Percentiles rank a stretch among this genome's conserved stretches.
These are phyloP conservation scores for Pantherophis vulpinus DNA, from an alignment of 2,797 vertebrate genomes.

Conservation along the genomic window DNA sequence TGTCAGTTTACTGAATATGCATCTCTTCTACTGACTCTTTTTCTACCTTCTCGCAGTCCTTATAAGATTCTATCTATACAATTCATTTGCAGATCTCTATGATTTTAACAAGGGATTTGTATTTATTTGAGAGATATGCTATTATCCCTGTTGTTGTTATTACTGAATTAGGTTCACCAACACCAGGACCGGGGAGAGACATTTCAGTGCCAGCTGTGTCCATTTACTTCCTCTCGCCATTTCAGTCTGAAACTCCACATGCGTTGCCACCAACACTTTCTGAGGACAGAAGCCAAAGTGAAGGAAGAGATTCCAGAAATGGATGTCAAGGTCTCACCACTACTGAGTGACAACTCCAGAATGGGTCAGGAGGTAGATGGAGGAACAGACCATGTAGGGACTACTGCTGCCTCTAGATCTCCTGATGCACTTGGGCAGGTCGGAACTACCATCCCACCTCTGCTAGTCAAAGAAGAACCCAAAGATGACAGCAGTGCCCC, in stretches of 20 bases:
- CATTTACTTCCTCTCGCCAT: slow-evolving; percentile 98
- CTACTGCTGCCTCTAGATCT: slow-evolving; percentile 72
- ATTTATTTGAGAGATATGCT: background rate
- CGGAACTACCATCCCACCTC: slow-evolving; percentile 69
- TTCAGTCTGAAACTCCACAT: slow-evolving; percentile 99
- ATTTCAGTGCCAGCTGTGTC: slow-evolving; percentile 98
- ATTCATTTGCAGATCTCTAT: background rate
- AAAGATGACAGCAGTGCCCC: slow-evolving; percentile 84
- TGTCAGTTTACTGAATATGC: background rate
- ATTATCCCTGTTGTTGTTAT: slow-evolving; percentile 18
- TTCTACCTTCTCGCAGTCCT: background rate
- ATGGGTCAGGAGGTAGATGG: slow-evolving; percentile 75
- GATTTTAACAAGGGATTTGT: background rate
- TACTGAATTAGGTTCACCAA: slow-evolving; percentile 89
- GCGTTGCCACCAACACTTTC: slow-evolving; percentile 99
- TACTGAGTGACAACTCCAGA: slow-evolving; percentile 80
- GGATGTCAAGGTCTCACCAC: slow-evolving; percentile 85
- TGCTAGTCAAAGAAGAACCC: slow-evolving; percentile 94
- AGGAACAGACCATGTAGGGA: slow-evolving; percentile 73
- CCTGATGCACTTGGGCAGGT: slow-evolving; percentile 81
- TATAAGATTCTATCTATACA: background rate
- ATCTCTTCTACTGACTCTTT: background rate
- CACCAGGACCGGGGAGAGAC: slow-evolving; percentile 99
- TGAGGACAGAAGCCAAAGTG: slow-evolving; percentile 93
- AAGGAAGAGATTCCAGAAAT: slow-evolving; percentile 96